Evolutionary conservation across 2,113 vertebrate genomes (phyloP).

Genomic region (Plestiodon gilberti): DNA sequence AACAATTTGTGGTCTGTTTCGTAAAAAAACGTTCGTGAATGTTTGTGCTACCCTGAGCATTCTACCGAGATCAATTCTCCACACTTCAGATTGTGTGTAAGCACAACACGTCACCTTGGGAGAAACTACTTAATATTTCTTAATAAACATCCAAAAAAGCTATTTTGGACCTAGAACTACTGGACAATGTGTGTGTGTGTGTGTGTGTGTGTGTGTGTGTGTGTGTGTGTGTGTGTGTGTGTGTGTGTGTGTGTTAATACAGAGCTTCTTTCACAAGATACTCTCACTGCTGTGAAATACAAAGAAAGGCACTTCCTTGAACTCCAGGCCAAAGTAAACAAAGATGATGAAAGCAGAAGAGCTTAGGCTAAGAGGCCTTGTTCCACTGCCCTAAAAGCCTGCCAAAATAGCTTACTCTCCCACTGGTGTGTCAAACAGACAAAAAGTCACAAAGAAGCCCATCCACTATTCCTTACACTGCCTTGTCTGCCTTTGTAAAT

Average conservation of each 20-base stretch:
- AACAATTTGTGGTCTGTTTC: slow-evolving; percentile 5
- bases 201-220: background rate
- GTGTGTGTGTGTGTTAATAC: background rate
- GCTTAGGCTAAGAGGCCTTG: background rate
- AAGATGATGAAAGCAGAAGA: slow-evolving; percentile 4
- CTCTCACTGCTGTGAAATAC: slow-evolving; percentile 22
- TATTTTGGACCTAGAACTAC: slow-evolving; percentile 40
- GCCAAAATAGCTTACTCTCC: background rate
- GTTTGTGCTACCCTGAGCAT: slow-evolving; percentile 42
- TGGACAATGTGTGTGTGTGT: background rate
- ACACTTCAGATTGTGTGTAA: slow-evolving; percentile 38
- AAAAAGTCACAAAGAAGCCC: background rate
- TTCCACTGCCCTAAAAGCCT: slow-evolving; percentile 34
- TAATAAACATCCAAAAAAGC: slow-evolving; percentile 17
- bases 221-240: background rate
- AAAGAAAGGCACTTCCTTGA: slow-evolving; percentile 30
- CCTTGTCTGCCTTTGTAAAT: background rate
- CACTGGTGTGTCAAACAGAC: background rate
- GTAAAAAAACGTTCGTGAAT: background rate
- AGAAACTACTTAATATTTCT: slow-evolving; percentile 33
- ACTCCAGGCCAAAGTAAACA: slow-evolving; percentile 38
- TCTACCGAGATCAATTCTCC: slow-evolving; percentile 43
- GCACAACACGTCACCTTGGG: background rate
- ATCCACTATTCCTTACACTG: background rate
- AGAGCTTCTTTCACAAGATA: slow-evolving; percentile 29